These are phyloP conservation scores for Dendrolimus punctatus DNA, from an alignment of 1,140 invertebrate species.

Conservation along the genomic window DNA sequence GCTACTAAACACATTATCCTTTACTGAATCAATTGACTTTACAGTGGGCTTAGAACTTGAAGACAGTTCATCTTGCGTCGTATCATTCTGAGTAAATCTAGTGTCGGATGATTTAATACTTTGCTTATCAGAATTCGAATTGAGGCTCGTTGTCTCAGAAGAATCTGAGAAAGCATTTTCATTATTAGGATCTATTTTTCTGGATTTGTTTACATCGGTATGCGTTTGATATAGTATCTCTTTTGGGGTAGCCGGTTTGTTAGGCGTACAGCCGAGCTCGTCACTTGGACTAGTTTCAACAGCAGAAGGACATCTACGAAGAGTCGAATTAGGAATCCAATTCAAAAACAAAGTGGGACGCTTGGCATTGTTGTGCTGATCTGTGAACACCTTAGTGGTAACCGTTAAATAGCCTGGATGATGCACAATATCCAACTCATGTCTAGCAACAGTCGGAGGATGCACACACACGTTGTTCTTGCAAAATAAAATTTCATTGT, in stretches of 20 bases:
- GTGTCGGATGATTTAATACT: slow-evolving; percentile 61
- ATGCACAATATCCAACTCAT: slow-evolving; percentile 87
- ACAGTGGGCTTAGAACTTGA: slow-evolving; percentile 56
- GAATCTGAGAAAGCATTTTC: slow-evolving; percentile 66
- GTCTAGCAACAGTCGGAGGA: slow-evolving; percentile 85
- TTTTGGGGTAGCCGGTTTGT: slow-evolving; percentile 38
- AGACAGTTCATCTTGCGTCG: slow-evolving; percentile 48
- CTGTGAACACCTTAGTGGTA: slow-evolving; percentile 81
- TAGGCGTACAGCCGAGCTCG: slow-evolving; percentile 32
- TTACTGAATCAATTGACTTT: slow-evolving; percentile 52
- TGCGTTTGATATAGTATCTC: slow-evolving; percentile 33
- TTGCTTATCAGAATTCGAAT: slow-evolving; percentile 66
- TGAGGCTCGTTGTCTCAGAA: slow-evolving; percentile 66
- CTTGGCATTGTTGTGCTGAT: slow-evolving; percentile 80
- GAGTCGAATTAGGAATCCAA: slow-evolving; percentile 93
- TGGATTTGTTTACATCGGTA: slow-evolving; percentile 14
- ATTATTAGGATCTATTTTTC: slow-evolving; percentile 38
- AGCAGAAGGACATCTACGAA: slow-evolving; percentile 88
- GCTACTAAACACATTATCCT: slow-evolving; percentile 42
- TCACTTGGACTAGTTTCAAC: slow-evolving; percentile 75
- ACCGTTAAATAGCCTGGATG: slow-evolving; percentile 94
- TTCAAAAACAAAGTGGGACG: slow-evolving; percentile 89
- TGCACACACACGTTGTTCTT: slow-evolving; percentile 98
- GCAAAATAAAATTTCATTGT: slow-evolving; percentile 89
- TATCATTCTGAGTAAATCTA: slow-evolving; percentile 52